Percentiles rank a stretch among this genome's conserved stretches.
phyloP scores from a whole-genome alignment of 2,888 invertebrate species.

The Leistus spinibarbis region DNA sequence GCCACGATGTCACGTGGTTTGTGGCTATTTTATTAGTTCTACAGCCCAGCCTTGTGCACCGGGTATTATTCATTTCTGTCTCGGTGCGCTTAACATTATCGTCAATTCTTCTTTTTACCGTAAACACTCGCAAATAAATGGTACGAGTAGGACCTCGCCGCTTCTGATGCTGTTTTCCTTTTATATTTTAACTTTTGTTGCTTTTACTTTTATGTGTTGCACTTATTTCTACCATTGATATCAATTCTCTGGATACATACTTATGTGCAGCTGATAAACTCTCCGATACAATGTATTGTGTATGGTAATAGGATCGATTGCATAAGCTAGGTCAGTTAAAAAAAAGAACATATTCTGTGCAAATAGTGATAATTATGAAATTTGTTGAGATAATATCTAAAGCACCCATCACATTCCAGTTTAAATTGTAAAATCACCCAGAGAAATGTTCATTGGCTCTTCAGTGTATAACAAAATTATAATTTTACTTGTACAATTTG shows the following conservation, averaged over 20 bases:
- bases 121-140: background rate
- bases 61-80: background rate
- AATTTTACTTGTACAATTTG: no score
- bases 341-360: no score
- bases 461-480: no score
- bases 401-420: no score
- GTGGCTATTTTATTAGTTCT: constrained; percentile 5
- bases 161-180: background rate
- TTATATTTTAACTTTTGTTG: background rate
- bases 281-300: no score
- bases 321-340: no score
- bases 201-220: constrained; percentile 2
- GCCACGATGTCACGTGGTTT: constrained; percentile 7
- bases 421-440: no score
- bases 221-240: background rate
- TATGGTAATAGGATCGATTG: no score
- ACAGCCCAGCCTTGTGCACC: constrained; percentile 1
- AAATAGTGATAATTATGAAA: no score
- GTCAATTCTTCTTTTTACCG: background rate
- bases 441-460: no score
- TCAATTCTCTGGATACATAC: background rate
- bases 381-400: no score
- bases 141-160: background rate
- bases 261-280: background rate
- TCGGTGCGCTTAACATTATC: background rate